Evolutionary conservation across 2,888 invertebrate genomes (phyloP).

Genomic region (Drepana falcataria): DNA sequence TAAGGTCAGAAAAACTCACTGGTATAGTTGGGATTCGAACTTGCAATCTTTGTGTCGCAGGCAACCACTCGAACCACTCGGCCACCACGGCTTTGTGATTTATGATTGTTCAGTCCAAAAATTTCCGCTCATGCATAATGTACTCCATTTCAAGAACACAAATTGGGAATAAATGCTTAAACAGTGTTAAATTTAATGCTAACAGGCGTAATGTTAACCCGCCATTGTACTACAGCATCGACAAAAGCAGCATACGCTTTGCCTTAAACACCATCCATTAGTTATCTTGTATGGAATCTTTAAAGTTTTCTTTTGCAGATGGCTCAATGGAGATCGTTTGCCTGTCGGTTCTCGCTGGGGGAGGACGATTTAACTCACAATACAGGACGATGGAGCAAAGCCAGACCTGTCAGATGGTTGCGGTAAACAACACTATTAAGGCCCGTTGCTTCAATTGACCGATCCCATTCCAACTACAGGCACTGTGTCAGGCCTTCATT

Average conservation of each 20-base stretch:
- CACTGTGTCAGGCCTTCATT: conserved; percentile 13
- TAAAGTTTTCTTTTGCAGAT: neutral
- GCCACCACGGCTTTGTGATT: too few relatives aligned
- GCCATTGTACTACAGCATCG: conserved; percentile 20
- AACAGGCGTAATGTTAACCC: conserved; percentile 37
- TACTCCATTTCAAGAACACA: too few relatives aligned
- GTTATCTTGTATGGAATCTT: neutral
- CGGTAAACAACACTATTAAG: conserved; percentile 62
- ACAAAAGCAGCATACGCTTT: conserved; percentile 6
- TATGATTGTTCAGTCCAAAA: too few relatives aligned
- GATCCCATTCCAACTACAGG: conserved; percentile 23
- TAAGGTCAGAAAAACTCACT: too few relatives aligned
- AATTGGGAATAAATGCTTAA: conserved; percentile 45
- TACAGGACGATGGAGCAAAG: conserved; percentile 36
- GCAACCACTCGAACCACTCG: too few relatives aligned
- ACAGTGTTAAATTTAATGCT: too few relatives aligned
- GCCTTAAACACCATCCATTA: conserved; percentile 8
- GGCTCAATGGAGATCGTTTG: conserved; percentile 9
- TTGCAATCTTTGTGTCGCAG: too few relatives aligned
- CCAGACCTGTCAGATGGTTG: conserved; percentile 39
- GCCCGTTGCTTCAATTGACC: conserved; percentile 41
- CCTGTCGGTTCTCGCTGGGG: neutral
- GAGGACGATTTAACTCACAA: conserved; percentile 12
- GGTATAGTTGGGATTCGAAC: too few relatives aligned
- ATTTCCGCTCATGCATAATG: too few relatives aligned